phyloP scores from a whole-genome alignment of 2,888 invertebrate genomes.

The Melanostoma mellinum region DNA sequence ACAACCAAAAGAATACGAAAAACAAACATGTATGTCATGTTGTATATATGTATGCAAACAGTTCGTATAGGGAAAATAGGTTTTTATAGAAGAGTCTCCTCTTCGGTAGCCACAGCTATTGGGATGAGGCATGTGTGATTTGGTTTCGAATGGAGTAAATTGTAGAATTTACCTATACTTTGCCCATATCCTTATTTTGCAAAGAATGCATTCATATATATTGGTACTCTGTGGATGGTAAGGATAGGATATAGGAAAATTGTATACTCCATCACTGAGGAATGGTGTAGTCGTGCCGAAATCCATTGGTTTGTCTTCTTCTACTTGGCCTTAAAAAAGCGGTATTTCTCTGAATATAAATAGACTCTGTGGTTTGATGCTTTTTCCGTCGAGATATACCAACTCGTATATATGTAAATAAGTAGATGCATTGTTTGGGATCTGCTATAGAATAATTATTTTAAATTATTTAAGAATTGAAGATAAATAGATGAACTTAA shows the following conservation, averaged over 20 bases:
- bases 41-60: background rate
- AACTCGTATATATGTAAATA: too few species aligned
- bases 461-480: too few species aligned
- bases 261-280: constrained; percentile 10
- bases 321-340: background rate
- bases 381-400: background rate
- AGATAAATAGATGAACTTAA: too few species aligned
- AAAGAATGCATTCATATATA: constrained; percentile 1
- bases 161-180: constrained; percentile 26
- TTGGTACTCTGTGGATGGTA: background rate
- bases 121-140: constrained; percentile 48
- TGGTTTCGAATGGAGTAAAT: constrained; percentile 45
- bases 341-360: constrained; percentile 30
- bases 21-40: constrained; percentile 4
- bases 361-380: constrained; percentile 22
- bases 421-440: too few species aligned
- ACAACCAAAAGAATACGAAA: constrained; percentile 32
- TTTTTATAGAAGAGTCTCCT: background rate
- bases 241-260: background rate
- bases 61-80: background rate
- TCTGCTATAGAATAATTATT: too few species aligned
- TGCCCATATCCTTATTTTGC: constrained; percentile 6
- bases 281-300: constrained; percentile 11
- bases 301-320: constrained; percentile 11
- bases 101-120: constrained; percentile 19